Conservation (phyloP, 2,888 invertebrate species). For the Rotaria magnacalcarata region DNA sequence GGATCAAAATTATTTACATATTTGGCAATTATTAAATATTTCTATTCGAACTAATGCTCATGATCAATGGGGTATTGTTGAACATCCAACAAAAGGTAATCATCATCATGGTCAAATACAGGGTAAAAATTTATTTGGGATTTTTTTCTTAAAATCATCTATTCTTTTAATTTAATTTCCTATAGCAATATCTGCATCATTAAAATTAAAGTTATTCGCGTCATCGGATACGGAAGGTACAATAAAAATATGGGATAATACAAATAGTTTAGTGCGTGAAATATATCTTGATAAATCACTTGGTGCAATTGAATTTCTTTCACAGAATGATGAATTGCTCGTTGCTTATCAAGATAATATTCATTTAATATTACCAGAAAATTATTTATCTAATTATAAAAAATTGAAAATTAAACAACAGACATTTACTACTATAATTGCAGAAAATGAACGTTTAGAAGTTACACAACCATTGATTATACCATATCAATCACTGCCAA, state of each 20-base stretch:
- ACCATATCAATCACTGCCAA: not conserved
- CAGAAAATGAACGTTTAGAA: not conserved
- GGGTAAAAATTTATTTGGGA: not conserved
- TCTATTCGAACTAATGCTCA: not conserved
- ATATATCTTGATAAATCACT: not conserved
- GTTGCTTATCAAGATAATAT: constrained; percentile 6
- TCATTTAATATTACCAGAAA: not conserved
- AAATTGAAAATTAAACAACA: not conserved
- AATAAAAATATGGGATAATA: not conserved
- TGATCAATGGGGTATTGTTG: constrained; percentile 1
- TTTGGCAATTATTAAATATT: constrained; percentile 35
- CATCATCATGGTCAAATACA: constrained; percentile 18
- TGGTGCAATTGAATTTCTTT: not conserved
- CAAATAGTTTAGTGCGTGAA: not conserved
- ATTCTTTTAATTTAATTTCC: not conserved
- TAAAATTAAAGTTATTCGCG: constrained; percentile 31
- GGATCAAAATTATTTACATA: constrained; percentile 12
- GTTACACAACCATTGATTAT: not conserved
- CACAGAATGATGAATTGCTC: not conserved
- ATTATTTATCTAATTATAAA: not conserved
- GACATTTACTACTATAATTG: not conserved
- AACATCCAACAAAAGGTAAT: constrained; percentile 17
- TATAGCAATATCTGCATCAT: not conserved
- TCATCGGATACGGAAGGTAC: not conserved
- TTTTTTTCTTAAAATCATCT: no score